These are phyloP conservation scores for Strix aluco DNA, from an alignment of 2,113 vertebrate species.

Conservation along the genomic window DNA sequence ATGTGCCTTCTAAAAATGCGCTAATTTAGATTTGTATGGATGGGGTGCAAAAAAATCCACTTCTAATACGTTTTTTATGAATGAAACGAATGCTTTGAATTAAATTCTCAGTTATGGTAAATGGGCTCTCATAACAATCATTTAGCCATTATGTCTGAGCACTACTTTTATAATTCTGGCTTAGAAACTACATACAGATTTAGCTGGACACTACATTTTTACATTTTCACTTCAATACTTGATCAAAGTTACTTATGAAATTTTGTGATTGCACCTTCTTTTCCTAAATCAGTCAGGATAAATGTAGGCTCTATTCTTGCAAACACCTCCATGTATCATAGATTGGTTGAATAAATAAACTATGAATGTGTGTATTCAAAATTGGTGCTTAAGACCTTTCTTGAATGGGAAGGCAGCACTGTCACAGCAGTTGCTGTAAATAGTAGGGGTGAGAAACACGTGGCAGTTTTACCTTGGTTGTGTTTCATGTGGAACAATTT, in stretches of 20 bases:
- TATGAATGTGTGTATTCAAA: neutral
- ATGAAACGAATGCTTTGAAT: slow-evolving; percentile 1
- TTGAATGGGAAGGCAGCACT: neutral
- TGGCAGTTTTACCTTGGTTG: neutral
- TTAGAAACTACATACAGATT: neutral
- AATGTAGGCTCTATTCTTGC: neutral
- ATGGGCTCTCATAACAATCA: slow-evolving; percentile 4
- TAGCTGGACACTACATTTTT: neutral
- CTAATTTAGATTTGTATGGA: neutral
- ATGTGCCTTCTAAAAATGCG: neutral
- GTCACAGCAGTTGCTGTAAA: neutral
- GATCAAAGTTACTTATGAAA: neutral
- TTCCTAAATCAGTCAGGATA: neutral
- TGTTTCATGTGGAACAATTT: neutral
- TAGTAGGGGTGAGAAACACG: neutral
- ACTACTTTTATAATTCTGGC: neutral
- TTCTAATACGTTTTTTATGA: neutral
- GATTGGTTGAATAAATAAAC: neutral
- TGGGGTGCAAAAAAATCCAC: neutral
- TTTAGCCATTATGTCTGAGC: neutral
- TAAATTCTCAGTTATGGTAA: neutral
- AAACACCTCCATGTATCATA: neutral
- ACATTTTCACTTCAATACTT: neutral
- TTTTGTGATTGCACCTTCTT: neutral
- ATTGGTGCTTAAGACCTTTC: neutral